phyloP scores from a whole-genome alignment of 2,888 invertebrate species.

The Tenodera sinensis region DNA sequence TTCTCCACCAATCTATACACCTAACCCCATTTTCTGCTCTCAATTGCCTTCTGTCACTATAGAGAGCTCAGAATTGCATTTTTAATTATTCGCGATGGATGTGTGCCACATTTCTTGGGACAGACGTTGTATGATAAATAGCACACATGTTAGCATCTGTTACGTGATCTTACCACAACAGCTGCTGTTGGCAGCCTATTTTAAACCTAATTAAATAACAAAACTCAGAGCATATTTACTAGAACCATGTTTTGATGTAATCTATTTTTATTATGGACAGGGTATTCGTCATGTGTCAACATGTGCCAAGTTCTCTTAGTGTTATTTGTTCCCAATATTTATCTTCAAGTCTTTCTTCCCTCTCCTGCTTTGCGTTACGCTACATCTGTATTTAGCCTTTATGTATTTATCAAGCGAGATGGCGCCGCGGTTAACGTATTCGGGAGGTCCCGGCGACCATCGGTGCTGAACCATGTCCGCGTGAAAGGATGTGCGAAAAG shows the following conservation, averaged over 20 bases:
- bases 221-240: not conserved
- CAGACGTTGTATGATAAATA: not conserved
- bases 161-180: not conserved
- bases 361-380: too few relatives aligned
- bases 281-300: not conserved
- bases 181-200: not conserved
- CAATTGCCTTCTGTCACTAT: too few relatives aligned
- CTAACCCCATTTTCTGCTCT: too few relatives aligned
- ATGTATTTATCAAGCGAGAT: too few relatives aligned
- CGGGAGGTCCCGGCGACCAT: too few relatives aligned
- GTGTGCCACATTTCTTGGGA: not conserved
- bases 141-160: not conserved
- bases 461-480: too few relatives aligned
- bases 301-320: not conserved
- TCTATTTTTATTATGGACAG: not conserved
- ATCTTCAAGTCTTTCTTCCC: not conserved
- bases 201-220: not conserved
- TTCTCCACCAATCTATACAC: too few relatives aligned
- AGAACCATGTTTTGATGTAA: not conserved
- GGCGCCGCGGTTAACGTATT: too few relatives aligned
- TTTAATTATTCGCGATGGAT: not conserved
- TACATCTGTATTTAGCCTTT: too few relatives aligned
- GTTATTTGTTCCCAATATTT: not conserved
- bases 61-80: not conserved
- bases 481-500: too few relatives aligned